Evolutionary conservation across 2,797 vertebrate genomes (phyloP), one percentile per base, ranked within the genome.

Genomic region (Spondyliosoma cantharus): DNA sequence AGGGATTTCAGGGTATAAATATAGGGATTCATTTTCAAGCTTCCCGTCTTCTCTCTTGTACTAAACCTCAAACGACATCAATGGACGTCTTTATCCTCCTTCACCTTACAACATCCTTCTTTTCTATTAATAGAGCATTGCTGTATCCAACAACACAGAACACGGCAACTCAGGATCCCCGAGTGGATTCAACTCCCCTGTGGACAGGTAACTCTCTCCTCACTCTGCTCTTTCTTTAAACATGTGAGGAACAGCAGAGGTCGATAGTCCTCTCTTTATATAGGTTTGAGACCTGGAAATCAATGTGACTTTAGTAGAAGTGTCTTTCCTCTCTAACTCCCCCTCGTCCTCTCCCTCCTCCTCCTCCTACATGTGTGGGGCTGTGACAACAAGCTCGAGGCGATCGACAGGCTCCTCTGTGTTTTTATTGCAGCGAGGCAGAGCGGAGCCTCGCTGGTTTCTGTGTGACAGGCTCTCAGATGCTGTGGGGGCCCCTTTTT

Each of bases 131-230:
- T 74, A 99, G 98, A 97, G 95, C 80, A 97, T 98, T 7, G 96
- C 96, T 0, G 96, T 97, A 32, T 96, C 95, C 89, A 92, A 85
- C 83, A 95, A 93, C 87, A 72, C 69, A 0, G 95, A 96, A 25
- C 90, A 46, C 5, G 66, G 91, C 22, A 93, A 90, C 52, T 95
- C 94, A 7, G 91, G 91, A 17, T 87, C 94, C 0, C 86, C 93
- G 16, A 96, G 96, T 0, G 96, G 96, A 78, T 96, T 98, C 92
- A 95, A 90, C 90, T 97, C 96, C 57, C 95, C 97, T 0, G 96
- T 95, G 82, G 98, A 98, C 90, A 99, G 97, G 98, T 98, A 94
- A 81, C 32, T 25, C 19, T 64, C 8, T 61, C 19, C 66, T n/a
- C 16, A 12, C 50, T 53, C 74, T 37, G 17, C n/a, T 59, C 5